Evolutionary conservation across 2,888 invertebrate species (phyloP), one percentile per base, ranked within the genome.

Genomic region (Drosophila koepferae): DNA sequence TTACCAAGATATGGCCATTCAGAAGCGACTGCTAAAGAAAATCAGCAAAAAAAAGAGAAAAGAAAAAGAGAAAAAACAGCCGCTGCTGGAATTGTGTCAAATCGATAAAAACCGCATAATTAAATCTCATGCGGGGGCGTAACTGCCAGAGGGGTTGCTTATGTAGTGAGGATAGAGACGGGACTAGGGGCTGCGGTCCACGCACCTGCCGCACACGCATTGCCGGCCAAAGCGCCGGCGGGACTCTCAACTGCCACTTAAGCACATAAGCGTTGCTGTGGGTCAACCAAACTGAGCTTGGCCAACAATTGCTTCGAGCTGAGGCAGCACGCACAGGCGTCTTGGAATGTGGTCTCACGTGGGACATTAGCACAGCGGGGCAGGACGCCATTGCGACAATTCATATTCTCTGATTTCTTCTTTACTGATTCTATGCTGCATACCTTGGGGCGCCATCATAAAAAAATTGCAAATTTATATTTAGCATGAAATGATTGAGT

Each of bases 31-130:
- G 80, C 38, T 60, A 31, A 56, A 40, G 31, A 31, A 49, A 49
- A 53, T 53, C 41, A 56, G 40, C 41, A 74, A 59, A 56, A 63
- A 49, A 67, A 65, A 3, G 67, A 64, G 20, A 40, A 72, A 68
- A 60, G 54, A 58, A 79, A 84, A 71, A n/a, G n/a, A n/a, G n/a
- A n/a, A 48, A 58, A 62, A 70, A 69, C 41, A 77, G 67, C 69
- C 70, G 48, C 40, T 20, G 66, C 63, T 74, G 74, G 73, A 90
- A 91, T 81, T 90, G 91, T 90, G 90, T 91, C 90, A 90, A 90
- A 90, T 91, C 90, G 81, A 90, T 90, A 91, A 86, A 85, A 87
- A 71, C 72, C 81, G 90, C 90, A 88, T 89, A 91, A 90, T 91
- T 91, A 84, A 91, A 91, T 86, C 89, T 82, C 65, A 71, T 7